phyloP scores from a whole-genome alignment of 2,888 invertebrate species.

The Desoria tigrina region DNA sequence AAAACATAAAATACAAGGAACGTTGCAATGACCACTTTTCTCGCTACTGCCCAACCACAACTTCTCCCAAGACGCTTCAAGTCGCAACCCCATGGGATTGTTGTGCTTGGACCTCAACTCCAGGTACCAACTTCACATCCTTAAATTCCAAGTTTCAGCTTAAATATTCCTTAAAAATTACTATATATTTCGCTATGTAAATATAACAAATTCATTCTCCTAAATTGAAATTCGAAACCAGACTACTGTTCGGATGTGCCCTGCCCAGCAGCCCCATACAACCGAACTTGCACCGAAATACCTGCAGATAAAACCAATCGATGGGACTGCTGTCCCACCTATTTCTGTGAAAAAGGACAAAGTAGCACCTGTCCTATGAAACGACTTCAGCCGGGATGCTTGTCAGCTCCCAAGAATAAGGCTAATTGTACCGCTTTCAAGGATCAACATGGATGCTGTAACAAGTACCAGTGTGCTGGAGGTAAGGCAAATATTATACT shows the following conservation, averaged over 20 bases:
- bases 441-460: slow-evolving; percentile 44
- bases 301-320: slow-evolving; percentile 28
- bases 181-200: too few relatives aligned
- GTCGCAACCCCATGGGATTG: slow-evolving; percentile 47
- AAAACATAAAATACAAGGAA: slow-evolving; percentile 36
- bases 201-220: too few relatives aligned
- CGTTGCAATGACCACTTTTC: slow-evolving; percentile 28
- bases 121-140: slow-evolving; percentile 25
- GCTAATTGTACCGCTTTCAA: slow-evolving; percentile 42
- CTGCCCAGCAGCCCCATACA: slow-evolving; percentile 45
- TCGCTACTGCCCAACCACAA: slow-evolving; percentile 30
- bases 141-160: background rate
- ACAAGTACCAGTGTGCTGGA: slow-evolving; percentile 46
- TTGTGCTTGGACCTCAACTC: slow-evolving; percentile 35
- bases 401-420: slow-evolving; percentile 35
- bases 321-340: slow-evolving; percentile 43
- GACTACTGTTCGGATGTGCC: slow-evolving; percentile 37
- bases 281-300: slow-evolving; percentile 43
- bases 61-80: slow-evolving; percentile 31
- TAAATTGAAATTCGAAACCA: too few relatives aligned
- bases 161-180: too few relatives aligned
- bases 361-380: slow-evolving; percentile 32
- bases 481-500: slow-evolving; percentile 19
- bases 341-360: slow-evolving; percentile 35
- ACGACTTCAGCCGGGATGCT: slow-evolving; percentile 39